Base-by-base conservation (phyloP, 2,113 vertebrate species). In the Diadophis punctatus region DNA sequence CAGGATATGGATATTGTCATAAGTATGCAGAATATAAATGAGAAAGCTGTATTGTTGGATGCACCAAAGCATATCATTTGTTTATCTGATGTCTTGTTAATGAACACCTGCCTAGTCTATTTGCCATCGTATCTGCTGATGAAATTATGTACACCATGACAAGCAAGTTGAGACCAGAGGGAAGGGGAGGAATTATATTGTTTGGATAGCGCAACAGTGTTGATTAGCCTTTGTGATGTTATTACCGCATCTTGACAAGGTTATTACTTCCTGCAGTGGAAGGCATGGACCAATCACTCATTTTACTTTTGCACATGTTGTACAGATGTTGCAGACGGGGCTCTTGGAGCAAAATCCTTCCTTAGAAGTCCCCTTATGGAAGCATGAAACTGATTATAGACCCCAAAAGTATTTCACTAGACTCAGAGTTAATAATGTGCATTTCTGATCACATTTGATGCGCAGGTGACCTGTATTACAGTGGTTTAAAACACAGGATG, bases 351-450 rank as follows among this genome's bases (percentile, higher is more conserved):
- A 86, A 48, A 90, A 60, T 63, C 88, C 39, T 93, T 92, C 87
- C 86, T 89, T 46, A 86, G 89, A 88, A 39, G 51, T 92, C 91
- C 34, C 30, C 27, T 80, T n/a, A 48, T 85, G 88, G 88, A 86
- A 90, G 55, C 88, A 90, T 90, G 92, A 90, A 93, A 90, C 92
- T 93, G 92, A 86, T 93, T 90, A 93, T 63, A 86, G 88, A 39
- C n/a, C 74, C 30, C 2, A 63, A 89, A 86, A 86, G 7, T 56
- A 18, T 90, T 55, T 93, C 90, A 86, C 55, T 63, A 86, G 55
- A 49, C 80, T 90, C 88, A 63, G 55, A 93, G 90, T 90, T 90
- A 93, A 93, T 93, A 86, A 93, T 22, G 34, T 52, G 25, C 55
- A 39, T 93, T 93, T 90, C 86, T 93, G 46, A 90, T 80, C 92